Evolutionary conservation across 1,140 invertebrate species (phyloP).

Genomic region (Lucilia sericata): DNA sequence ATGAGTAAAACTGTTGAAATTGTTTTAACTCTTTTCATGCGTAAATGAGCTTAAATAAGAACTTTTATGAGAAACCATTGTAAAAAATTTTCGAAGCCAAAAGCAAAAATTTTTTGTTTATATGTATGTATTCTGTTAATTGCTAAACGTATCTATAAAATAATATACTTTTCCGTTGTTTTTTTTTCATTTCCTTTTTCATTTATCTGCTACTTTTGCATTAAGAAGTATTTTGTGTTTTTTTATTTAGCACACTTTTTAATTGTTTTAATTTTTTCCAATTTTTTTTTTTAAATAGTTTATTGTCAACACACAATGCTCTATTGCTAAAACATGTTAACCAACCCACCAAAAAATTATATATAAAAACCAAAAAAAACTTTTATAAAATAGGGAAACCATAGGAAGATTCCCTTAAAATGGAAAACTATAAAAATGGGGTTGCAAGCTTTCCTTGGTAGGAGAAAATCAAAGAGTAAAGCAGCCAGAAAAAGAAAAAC

Average conservation of each 20-base stretch:
- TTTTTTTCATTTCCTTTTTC: neutral
- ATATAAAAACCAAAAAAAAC: neutral
- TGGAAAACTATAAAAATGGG: neutral
- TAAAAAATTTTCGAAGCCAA: neutral
- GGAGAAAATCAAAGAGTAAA: neutral
- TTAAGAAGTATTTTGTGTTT: neutral
- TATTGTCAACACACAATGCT: constrained; percentile 31
- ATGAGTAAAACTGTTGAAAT: too few species aligned
- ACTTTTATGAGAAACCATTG: neutral
- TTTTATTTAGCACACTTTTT: neutral
- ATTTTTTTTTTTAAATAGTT: constrained; percentile 39
- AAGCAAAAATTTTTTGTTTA: too few species aligned
- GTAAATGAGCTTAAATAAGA: neutral
- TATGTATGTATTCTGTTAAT: neutral
- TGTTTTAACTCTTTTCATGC: constrained; percentile 1
- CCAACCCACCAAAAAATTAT: neutral
- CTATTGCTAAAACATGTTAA: neutral
- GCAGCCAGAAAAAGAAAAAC: constrained; percentile 24
- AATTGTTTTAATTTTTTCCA: neutral
- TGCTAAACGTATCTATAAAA: neutral
- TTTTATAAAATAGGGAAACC: neutral
- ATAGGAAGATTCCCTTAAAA: neutral
- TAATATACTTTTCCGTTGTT: too few species aligned
- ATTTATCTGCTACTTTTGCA: constrained; percentile 3
- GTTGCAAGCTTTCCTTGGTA: neutral